These are phyloP conservation scores for Drosophila kurseongensis DNA, from an alignment of 1,140 invertebrate species.

Conservation along the genomic window DNA sequence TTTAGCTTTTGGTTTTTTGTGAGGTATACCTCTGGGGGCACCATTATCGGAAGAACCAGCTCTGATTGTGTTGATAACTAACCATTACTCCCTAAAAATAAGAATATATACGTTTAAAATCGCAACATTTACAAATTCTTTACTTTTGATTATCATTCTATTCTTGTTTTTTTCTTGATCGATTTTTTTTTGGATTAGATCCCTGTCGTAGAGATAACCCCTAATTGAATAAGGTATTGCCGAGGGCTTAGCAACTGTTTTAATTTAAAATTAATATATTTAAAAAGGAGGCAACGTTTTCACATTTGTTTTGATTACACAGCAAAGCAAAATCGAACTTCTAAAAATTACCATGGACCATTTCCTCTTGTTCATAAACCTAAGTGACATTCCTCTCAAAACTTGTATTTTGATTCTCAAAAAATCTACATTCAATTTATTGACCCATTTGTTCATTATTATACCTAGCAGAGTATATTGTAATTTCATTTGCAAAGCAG, in stretches of 20 bases:
- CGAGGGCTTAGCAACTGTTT: background rate
- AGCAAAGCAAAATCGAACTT: no score
- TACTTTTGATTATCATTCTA: no score
- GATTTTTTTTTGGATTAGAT: no score
- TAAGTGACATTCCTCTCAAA: no score
- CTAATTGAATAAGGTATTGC: background rate
- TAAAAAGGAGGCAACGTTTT: background rate
- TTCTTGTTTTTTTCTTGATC: no score
- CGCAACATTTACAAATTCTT: background rate
- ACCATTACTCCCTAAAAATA: background rate
- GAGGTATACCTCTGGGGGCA: slow-evolving; percentile 18
- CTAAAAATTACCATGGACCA: no score
- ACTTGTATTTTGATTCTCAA: no score
- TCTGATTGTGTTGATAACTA: background rate
- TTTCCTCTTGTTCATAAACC: no score
- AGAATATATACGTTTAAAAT: background rate
- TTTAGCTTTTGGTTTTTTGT: background rate
- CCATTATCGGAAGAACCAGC: background rate
- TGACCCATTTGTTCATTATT: no score
- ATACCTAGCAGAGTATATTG: no score
- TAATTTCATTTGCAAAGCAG: no score
- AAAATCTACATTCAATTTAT: no score
- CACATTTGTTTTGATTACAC: background rate
- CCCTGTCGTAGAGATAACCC: background rate
- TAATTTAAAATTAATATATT: slow-evolving; percentile 1